These are phyloP conservation scores for Drymodes brunneopygia DNA, from an alignment of 2,113 vertebrate genomes.

Conservation along the genomic window DNA sequence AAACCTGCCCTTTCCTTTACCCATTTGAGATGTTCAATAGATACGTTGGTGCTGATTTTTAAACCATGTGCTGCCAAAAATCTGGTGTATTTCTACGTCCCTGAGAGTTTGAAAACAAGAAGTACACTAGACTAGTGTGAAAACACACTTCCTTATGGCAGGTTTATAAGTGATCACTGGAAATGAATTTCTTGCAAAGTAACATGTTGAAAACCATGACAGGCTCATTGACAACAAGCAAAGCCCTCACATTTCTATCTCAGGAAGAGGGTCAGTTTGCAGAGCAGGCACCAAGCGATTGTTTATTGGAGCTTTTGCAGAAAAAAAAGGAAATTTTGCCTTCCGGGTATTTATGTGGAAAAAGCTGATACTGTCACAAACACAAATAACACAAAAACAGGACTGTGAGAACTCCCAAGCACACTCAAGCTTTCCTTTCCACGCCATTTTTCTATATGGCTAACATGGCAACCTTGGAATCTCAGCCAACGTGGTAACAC, in stretches of 20 bases:
- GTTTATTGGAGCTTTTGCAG: constrained; percentile 68
- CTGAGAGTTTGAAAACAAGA: constrained; percentile 65
- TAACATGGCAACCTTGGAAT: constrained; percentile 14
- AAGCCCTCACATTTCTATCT: constrained; percentile 64
- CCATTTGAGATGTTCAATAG: constrained; percentile 65
- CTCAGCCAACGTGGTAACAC: neutral
- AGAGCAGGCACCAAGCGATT: constrained; percentile 66
- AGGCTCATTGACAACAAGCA: constrained; percentile 66
- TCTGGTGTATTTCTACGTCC: constrained; percentile 44
- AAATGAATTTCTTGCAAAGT: constrained; percentile 70
- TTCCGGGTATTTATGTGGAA: constrained; percentile 64
- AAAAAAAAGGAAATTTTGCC: constrained; percentile 54
- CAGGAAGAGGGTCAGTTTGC: constrained; percentile 66
- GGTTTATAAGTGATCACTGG: constrained; percentile 69
- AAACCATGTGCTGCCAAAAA: constrained; percentile 54
- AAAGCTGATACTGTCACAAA: constrained; percentile 64
- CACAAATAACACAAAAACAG: constrained; percentile 62
- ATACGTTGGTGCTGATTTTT: constrained; percentile 52
- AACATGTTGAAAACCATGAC: constrained; percentile 70
- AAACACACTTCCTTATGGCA: constrained; percentile 68
- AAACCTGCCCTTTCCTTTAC: constrained; percentile 69
- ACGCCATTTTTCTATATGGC: constrained; percentile 60
- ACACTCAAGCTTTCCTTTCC: constrained; percentile 34
- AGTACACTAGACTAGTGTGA: constrained; percentile 64
- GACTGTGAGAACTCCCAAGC: constrained; percentile 52